These are phyloP conservation scores for Nomada flava DNA, from an alignment of 2,888 invertebrate species.

Conservation along the genomic window DNA sequence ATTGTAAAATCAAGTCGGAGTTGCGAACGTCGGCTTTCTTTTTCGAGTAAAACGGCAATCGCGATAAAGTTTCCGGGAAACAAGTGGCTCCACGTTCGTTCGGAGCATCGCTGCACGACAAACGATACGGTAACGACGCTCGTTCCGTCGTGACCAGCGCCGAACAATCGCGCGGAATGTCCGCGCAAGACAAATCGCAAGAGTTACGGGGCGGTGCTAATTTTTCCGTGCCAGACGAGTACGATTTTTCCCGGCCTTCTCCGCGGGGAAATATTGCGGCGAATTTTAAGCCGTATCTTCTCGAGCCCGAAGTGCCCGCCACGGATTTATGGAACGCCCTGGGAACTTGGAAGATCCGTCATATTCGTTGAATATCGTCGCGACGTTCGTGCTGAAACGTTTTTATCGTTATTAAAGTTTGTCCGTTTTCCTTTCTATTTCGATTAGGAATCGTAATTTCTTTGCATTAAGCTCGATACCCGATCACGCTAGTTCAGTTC, in stretches of 20 bases:
- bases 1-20: constrained; percentile 20
- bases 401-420: neutral
- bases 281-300: constrained; percentile 49
- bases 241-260: constrained; percentile 39
- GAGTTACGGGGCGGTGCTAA: constrained; percentile 44
- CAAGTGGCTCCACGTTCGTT: constrained; percentile 33
- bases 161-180: constrained; percentile 51
- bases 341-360: constrained; percentile 35
- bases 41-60: constrained; percentile 46
- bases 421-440: neutral
- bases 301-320: neutral
- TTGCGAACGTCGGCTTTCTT: constrained; percentile 1
- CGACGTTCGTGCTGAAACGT: no score
- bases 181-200: constrained; percentile 52
- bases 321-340: constrained; percentile 40
- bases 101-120: constrained; percentile 37
- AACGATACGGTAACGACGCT: constrained; percentile 63
- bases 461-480: neutral
- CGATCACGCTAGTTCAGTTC: neutral
- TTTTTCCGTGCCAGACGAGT: constrained; percentile 40
- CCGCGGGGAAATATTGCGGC: constrained; percentile 37
- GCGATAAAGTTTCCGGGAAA: constrained; percentile 45
- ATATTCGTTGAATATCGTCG: constrained; percentile 22
- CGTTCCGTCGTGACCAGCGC: constrained; percentile 49
- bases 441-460: neutral